Percentiles rank a stretch among this genome's conserved stretches.
phyloP scores from a whole-genome alignment of 2,113 vertebrate species.

The Thryonomys swinderianus region DNA sequence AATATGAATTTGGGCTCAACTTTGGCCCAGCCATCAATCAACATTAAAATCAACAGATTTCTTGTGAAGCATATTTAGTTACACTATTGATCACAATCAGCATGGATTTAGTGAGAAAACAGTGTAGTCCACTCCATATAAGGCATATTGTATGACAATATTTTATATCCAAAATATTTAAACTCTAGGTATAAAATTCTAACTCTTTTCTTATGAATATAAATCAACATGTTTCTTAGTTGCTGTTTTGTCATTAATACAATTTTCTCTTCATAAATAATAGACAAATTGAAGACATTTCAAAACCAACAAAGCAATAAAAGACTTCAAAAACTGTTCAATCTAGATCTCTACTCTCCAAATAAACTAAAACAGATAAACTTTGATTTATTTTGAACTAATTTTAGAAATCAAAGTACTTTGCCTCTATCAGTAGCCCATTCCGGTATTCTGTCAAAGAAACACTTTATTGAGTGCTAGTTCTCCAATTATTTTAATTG shows the following conservation, averaged over 20 bases:
- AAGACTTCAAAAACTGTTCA: background rate
- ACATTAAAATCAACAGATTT: background rate
- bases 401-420: background rate
- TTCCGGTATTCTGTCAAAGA: background rate
- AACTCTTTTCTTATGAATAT: background rate
- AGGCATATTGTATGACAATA: background rate
- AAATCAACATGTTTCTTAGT: constrained; percentile 4
- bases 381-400: background rate
- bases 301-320: constrained; percentile 3
- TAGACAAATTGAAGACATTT: constrained; percentile 1
- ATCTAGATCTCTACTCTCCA: background rate
- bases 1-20: background rate
- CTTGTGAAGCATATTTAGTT: constrained; percentile 10
- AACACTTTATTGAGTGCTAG: background rate
- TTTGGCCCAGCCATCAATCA: background rate
- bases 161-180: background rate
- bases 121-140: background rate
- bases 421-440: background rate
- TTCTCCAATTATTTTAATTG: background rate
- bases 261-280: constrained; percentile 30
- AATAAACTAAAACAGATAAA: background rate
- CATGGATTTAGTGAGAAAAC: background rate
- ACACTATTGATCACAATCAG: background rate
- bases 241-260: background rate
- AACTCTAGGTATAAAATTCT: background rate